Base-by-base conservation (phyloP, 1,140 invertebrate genomes). In the Euura lappo region DNA sequence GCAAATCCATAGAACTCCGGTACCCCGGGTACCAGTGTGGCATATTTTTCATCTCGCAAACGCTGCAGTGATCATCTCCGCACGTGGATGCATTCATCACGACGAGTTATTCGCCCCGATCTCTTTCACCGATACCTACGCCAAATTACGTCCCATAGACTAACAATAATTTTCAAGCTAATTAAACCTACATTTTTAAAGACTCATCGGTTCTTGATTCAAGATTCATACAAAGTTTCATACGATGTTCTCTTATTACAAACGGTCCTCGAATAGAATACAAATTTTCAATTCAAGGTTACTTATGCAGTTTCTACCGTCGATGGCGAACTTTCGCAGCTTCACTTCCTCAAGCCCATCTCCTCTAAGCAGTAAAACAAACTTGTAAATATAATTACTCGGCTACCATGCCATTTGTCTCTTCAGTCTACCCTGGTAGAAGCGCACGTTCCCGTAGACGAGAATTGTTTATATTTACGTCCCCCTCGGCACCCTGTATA, bases 361-460 rank as follows among this genome's bases (percentile, higher is more conserved):
- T n/a, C 51, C 51, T 60, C 6, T n/a, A n/a, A 60, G 51, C 51
- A 8, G 51, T 60, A 60, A 60, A 6, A 60, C 6, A 60, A 60
- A 60, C 51, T 60, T 60, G 51, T 60, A 60, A 60, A 60, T 60
- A 60, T 60, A 60, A 60, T 60, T 60, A 60, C 3, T 60, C 13
- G 8, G 51, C 13, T 60, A 60, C 51, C 51, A 6, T 6, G 51
- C 10, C 51, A 60, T 60, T 60, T 60, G 51, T 11, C 51, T 60
- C 51, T 60, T 60, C 51, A 8, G 51, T 28, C 28, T 28, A 28
- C 28, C 28, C 28, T 28, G 28, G 28, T 60, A 6, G 51, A 60
- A 60, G 2, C 13, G 51, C 51, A 60, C 51, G 51, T n/a, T 8
- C 51, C 51, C 3, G 51, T n/a, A 60, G 51, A 60, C 51, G 51